phyloP scores from a whole-genome alignment of 2,888 invertebrate species.

The Drosophila macrothrix region DNA sequence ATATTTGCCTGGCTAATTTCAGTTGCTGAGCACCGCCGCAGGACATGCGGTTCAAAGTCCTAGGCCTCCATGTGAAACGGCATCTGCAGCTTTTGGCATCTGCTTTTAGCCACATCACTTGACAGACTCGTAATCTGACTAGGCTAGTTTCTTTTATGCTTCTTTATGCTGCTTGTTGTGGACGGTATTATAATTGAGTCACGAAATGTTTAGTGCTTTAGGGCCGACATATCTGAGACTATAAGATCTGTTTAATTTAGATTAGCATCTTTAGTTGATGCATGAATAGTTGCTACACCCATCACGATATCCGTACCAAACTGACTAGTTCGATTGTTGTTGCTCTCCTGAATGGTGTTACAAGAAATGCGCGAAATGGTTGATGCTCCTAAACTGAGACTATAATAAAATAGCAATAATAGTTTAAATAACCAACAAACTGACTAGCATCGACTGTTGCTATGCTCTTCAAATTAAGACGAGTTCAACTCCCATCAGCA shows the following conservation, averaged over 20 bases:
- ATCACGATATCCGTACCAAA: not conserved
- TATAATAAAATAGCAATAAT: not conserved
- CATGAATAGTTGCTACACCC: not conserved
- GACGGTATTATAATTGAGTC: conserved; percentile 2
- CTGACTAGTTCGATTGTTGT: not conserved
- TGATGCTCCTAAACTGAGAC: not conserved
- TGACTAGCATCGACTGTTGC: not conserved
- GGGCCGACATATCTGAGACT: not conserved
- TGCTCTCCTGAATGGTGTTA: not conserved
- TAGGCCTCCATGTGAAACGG: conserved; percentile 25
- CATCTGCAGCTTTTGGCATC: conserved; percentile 6
- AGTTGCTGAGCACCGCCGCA: conserved; percentile 41
- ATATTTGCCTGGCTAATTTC: conserved; percentile 80
- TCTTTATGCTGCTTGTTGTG: not conserved
- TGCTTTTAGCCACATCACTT: conserved; percentile 25
- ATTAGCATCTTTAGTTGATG: not conserved
- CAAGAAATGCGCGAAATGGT: not conserved
- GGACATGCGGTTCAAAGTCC: conserved; percentile 71
- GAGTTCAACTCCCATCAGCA: not conserved
- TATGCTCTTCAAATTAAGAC: not conserved
- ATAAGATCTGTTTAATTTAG: not conserved
- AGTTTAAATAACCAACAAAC: not conserved
- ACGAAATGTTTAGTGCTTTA: not conserved
- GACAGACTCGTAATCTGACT: conserved; percentile 20
- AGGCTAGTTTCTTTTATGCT: conserved; percentile 4